Evolutionary conservation across 2,888 invertebrate species (phyloP), one percentile per base, ranked within the genome.

Genomic region (Brachycybe producta): DNA sequence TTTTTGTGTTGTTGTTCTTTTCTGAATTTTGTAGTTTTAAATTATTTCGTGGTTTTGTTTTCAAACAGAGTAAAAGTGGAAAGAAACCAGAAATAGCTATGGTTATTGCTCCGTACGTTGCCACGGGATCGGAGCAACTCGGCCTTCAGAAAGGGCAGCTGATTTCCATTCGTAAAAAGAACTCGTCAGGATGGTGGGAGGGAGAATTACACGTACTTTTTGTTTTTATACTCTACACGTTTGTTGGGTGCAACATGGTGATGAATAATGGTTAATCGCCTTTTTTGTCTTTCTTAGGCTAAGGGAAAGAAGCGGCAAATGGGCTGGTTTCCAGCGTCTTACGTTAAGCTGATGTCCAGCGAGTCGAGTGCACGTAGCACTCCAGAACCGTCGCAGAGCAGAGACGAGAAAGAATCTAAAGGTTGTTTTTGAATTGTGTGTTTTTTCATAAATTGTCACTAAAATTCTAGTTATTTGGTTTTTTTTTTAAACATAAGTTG

Each of bases 291-390:
- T 39, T 39, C 57, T 8, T 55, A 74, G 73, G 73, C 74, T 13
- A 74, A 75, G 58, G 91, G 94, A 1, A 78, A 87, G 60, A 86
- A 86, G 65, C 72, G 87, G 30, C 90, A 92, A 68, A 80, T 92
- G 30, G 98, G 98, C 2, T 98, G 98, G 98, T 98, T 99, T 71
- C 98, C 98, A 0, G 97, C 95, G 24, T 90, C 88, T 54, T 98
- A 97, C 64, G 92, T 97, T 7, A 94, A 94, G 73, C 57, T 71
- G 55, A 56, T 70, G 30, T 65, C 54, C 34, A 45, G 28, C 27
- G 65, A 52, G 42, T 44, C 27, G 4, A 57, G 58, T 52, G 63
- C 64, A 21, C 57, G 65, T 32, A 63, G 62, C 32, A 67, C 67
- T 3, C 67, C 67, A 11, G 66, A 65, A 50, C 56, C 49, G 3